Conservation (phyloP, 1,140 invertebrate species). For the Magallana gigas region DNA sequence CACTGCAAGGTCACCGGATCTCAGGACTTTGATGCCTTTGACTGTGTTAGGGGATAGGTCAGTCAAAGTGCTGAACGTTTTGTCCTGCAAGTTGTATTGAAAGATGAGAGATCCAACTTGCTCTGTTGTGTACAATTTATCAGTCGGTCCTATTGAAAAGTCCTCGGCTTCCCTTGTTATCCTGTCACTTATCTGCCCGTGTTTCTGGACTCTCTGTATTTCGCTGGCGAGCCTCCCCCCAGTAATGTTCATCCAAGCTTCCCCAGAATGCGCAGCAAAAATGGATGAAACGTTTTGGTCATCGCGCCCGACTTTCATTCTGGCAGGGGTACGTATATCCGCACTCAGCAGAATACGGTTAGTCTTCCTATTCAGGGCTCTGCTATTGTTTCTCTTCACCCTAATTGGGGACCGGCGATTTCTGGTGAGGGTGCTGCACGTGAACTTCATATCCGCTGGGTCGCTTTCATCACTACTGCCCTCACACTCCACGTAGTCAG, state of each 20-base stretch:
- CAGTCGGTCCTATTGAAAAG: not conserved
- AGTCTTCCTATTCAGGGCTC: not conserved
- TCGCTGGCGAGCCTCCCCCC: not conserved
- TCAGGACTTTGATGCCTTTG: not conserved
- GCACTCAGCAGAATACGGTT: slow-evolving; percentile 14
- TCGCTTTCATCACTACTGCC: not conserved
- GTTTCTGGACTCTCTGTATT: not conserved
- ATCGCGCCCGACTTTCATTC: slow-evolving; percentile 16
- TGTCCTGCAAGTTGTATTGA: not conserved
- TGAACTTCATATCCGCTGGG: not conserved
- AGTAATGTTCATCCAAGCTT: not conserved
- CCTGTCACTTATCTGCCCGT: not conserved
- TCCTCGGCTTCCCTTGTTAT: not conserved
- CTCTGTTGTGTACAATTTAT: slow-evolving; percentile 13
- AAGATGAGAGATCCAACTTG: not conserved
- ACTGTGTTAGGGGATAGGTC: slow-evolving; percentile 24
- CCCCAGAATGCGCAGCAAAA: not conserved
- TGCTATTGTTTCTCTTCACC: not conserved
- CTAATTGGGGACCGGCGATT: not conserved
- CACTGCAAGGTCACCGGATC: slow-evolving; percentile 20
- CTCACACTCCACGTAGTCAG: slow-evolving; percentile 21
- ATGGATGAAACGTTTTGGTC: not conserved
- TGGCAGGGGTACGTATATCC: slow-evolving; percentile 21
- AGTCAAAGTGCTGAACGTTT: not conserved
- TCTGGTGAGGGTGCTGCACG: not conserved